Percentiles rank a stretch among this genome's conserved stretches.
These are phyloP conservation scores for Triplophysa tibetana DNA, from an alignment of 2,113 vertebrate genomes.

Conservation along the genomic window DNA sequence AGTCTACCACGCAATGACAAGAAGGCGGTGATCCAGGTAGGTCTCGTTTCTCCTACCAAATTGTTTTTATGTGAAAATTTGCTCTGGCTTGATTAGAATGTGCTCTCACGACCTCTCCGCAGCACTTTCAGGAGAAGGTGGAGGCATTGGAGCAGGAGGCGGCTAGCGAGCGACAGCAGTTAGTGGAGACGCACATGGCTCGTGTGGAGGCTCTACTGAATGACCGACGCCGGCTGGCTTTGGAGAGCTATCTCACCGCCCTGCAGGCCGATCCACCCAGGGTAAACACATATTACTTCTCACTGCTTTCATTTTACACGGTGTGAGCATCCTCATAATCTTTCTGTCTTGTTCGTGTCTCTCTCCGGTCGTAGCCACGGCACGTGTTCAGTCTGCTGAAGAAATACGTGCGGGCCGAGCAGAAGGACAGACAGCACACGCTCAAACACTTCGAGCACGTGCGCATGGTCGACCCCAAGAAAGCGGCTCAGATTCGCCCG, in stretches of 20 bases:
- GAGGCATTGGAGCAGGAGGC: slow-evolving; percentile 96
- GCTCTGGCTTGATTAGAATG: neutral
- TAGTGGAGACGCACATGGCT: slow-evolving; percentile 98
- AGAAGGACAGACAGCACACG: slow-evolving; percentile 96
- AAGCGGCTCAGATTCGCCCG: slow-evolving; percentile 95
- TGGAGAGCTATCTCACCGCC: slow-evolving; percentile 94
- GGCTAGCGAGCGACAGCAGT: slow-evolving; percentile 92
- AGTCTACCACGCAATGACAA: slow-evolving; percentile 94
- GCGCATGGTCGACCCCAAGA: slow-evolving; percentile 97
- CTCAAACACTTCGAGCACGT: slow-evolving; percentile 97
- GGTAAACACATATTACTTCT: slow-evolving; percentile 5
- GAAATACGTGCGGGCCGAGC: slow-evolving; percentile 97
- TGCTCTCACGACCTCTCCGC: neutral
- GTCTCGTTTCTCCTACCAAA: neutral
- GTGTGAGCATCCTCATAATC: neutral
- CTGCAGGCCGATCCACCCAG: slow-evolving; percentile 79
- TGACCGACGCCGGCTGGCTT: slow-evolving; percentile 89
- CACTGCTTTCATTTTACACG: neutral
- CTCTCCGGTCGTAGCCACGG: slow-evolving; percentile 77
- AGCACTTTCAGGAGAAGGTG: slow-evolving; percentile 99
- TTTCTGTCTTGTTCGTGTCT: neutral
- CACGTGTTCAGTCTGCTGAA: slow-evolving; percentile 95
- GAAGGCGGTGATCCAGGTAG: slow-evolving; percentile 97
- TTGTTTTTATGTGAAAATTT: slow-evolving; percentile 8
- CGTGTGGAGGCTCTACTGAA: slow-evolving; percentile 96